Base-by-base conservation (phyloP, 2,888 invertebrate species). In the Stenchaetothrips biformis region DNA sequence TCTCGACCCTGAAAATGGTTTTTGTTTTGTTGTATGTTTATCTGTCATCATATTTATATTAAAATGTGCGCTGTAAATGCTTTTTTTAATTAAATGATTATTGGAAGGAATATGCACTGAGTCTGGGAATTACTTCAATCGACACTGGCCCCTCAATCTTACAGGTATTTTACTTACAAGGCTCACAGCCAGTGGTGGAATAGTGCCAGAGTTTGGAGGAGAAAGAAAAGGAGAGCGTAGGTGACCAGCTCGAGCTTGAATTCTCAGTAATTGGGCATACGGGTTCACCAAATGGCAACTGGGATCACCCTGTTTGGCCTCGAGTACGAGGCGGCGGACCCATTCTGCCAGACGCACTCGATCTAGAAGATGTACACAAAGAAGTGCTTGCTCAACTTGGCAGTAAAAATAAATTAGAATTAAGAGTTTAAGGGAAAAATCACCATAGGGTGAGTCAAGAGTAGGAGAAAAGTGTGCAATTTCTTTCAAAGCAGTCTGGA, bases 331-430 rank as follows among this genome's bases (percentile, higher is more conserved):
- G 21, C 81, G 81, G 6, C 81, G 79, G 16, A 81, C 79, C 83
- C 83, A 83, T 79, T 82, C 82, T 21, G 80, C 79, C 48, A 80
- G 79, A 21, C 81, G 78, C 7, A 82, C 82, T 8, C 83, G 81
- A 74, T 83, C 83, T 74, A 74, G 25, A 74, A 74, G 67, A 25
- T 11, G 8, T 9, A 37, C 37, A 37, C 37, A 37, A 37, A 37
- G 1, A 37, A 37, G 37, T 37, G 37, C 37, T 4, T 37, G 37
- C 37, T 4, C 37, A 37, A 37, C 37, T 37, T 37, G 4, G 37
- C 37, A 37, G 37, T 37, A 4, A 37, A 37, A 37, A 1, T 37
- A 4, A 53, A 53, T 53, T 53, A 4, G 37, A 53, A 53, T 53
- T 53, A 4, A 18, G 6, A 25, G 11, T 74, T 7, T 8, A 67